phyloP scores from a whole-genome alignment of 1,140 invertebrate species.

The Drosophila arawakana region DNA sequence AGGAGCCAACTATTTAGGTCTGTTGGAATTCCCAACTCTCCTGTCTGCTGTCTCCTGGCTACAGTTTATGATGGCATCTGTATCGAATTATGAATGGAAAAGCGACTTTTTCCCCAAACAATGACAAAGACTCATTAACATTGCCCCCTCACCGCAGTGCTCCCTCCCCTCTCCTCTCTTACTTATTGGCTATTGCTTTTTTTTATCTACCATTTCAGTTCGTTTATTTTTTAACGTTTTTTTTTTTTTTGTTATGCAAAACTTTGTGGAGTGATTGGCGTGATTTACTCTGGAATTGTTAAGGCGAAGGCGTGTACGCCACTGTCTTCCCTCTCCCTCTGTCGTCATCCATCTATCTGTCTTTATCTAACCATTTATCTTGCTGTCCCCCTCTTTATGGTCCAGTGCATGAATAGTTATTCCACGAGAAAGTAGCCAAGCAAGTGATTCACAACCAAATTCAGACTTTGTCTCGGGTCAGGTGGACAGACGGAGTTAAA shows the following conservation, averaged over 20 bases:
- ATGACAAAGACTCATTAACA: conserved; percentile 60
- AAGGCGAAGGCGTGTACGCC: conserved; percentile 42
- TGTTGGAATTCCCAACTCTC: background rate
- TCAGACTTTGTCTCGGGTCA: conserved; percentile 5
- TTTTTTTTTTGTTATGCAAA: conserved; percentile 58
- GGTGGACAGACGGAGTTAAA: conserved; percentile 29
- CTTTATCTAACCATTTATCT: conserved; percentile 16
- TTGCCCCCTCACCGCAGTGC: conserved; percentile 36
- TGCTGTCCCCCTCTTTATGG: background rate
- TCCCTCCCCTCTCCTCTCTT: background rate
- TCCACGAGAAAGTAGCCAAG: conserved; percentile 66
- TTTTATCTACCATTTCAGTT: conserved; percentile 36
- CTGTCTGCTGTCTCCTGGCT: conserved; percentile 3
- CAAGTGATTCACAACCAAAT: conserved; percentile 53
- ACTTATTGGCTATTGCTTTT: conserved; percentile 43
- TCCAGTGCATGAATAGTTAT: conserved; percentile 24
- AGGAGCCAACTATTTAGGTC: conserved; percentile 35
- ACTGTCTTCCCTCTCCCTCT: conserved; percentile 11
- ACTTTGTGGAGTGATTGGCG: conserved; percentile 63
- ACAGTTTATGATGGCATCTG: conserved; percentile 43
- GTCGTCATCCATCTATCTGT: background rate
- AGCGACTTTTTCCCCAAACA: conserved; percentile 45
- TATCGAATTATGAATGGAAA: conserved; percentile 69
- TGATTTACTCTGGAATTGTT: conserved; percentile 67
- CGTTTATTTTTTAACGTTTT: conserved; percentile 19